Percentiles rank a stretch among this genome's conserved stretches.
Conservation (phyloP, 2,113 vertebrate species). For the Astatotilapia flaviijosephi region DNA sequence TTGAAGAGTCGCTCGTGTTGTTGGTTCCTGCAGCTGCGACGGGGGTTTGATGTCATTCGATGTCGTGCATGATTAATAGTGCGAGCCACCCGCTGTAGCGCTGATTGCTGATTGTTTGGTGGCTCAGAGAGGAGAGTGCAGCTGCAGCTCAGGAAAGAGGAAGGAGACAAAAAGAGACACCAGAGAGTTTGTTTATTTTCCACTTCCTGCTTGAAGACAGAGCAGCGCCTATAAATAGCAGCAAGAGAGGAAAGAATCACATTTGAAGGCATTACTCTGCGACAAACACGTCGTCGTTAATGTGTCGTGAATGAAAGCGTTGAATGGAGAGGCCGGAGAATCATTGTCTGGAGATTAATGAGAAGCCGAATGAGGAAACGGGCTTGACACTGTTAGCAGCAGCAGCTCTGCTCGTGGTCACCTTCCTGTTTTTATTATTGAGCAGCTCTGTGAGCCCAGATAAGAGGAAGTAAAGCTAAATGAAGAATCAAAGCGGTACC, state of each 20-base stretch:
- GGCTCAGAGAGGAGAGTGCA: background rate
- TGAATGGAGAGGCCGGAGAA: fast-evolving
- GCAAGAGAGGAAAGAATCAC: background rate
- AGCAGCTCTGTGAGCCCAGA: background rate
- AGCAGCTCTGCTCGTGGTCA: background rate
- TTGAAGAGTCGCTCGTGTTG: background rate
- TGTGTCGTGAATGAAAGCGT: fast-evolving
- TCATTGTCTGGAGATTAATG: fast-evolving
- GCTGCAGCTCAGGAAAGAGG: background rate
- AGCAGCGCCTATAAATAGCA: background rate
- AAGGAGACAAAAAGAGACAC: background rate
- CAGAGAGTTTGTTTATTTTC: background rate
- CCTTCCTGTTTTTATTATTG: background rate
- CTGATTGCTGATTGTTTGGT: background rate
- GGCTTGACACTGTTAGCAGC: fast-evolving
- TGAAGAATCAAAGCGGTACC: fast-evolving
- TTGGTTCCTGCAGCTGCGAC: background rate
- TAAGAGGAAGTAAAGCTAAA: background rate
- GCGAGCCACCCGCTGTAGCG: background rate
- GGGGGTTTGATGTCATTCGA: background rate
- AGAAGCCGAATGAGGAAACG: background rate
- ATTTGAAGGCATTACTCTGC: fast-evolving
- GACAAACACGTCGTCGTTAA: background rate
- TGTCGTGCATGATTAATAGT: background rate
- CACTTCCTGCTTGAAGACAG: background rate